phyloP scores from a whole-genome alignment of 2,113 vertebrate genomes.

The Ellobius talpinus region DNA sequence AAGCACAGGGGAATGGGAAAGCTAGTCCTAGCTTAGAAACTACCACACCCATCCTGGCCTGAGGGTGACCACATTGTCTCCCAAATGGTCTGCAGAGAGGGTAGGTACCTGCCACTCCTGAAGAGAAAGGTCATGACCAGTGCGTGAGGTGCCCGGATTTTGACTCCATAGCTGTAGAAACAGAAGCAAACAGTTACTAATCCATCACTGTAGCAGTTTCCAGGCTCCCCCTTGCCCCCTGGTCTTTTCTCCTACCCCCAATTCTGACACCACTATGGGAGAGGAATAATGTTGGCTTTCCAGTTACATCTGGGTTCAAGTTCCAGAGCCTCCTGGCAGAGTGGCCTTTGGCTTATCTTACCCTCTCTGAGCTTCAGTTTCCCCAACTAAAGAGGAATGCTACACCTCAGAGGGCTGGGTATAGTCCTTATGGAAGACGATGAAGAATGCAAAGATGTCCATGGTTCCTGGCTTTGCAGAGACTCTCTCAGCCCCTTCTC shows the following conservation, averaged over 20 bases:
- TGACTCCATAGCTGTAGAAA: conserved; percentile 93
- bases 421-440: neutral
- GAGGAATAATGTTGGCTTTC: conserved; percentile 9
- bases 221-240: neutral
- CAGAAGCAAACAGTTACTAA: conserved; percentile 57
- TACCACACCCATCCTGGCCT: rapidly evolving
- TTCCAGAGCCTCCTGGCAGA: neutral
- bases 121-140: conserved; percentile 99
- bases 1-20: rapidly evolving
- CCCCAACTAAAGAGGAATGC: neutral
- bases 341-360: neutral
- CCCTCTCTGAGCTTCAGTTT: conserved; percentile 12
- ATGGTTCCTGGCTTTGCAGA: neutral
- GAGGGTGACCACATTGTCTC: neutral
- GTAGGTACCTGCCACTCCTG: conserved; percentile 93
- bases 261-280: neutral
- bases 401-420: neutral
- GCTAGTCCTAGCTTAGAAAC: neutral
- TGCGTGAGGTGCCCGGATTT: conserved; percentile 96
- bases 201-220: neutral
- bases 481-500: neutral
- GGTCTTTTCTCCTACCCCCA: neutral
- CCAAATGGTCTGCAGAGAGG: neutral
- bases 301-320: conserved; percentile 20
- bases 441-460: neutral